phyloP scores from a whole-genome alignment of 2,888 invertebrate genomes.

The Anodontia alba region DNA sequence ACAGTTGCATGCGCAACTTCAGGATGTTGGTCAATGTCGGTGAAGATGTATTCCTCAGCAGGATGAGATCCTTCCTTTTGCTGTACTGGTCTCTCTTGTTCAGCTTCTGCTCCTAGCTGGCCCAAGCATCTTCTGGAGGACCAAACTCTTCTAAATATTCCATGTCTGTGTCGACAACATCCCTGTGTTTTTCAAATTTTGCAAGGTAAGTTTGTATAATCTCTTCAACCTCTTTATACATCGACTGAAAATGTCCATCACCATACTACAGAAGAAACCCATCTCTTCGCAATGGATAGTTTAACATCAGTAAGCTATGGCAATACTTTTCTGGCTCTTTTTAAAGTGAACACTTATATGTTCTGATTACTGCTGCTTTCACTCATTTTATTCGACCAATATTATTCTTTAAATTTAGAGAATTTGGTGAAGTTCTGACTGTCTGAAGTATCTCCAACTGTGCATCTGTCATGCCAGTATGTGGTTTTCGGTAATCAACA shows the following conservation, averaged over 20 bases:
- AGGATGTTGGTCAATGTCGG: neutral
- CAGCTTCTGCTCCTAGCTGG: neutral
- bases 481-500: neutral
- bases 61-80: slow-evolving; percentile 3
- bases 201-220: neutral
- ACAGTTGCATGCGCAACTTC: neutral
- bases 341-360: neutral
- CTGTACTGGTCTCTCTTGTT: slow-evolving; percentile 6
- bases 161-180: neutral
- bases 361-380: neutral
- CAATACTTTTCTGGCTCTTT: neutral
- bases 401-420: neutral
- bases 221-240: neutral
- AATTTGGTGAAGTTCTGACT: neutral
- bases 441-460: neutral
- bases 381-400: neutral
- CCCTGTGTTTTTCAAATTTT: neutral
- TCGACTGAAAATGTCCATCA: neutral
- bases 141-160: neutral
- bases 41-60: slow-evolving; percentile 8
- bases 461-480: neutral
- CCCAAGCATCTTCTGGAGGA: neutral
- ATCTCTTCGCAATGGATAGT: neutral
- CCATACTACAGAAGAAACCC: neutral
- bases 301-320: neutral